Percentiles rank a stretch among this genome's conserved stretches.
Conservation (phyloP, 2,113 vertebrate genomes). For the Choloepus hoffmanni region DNA sequence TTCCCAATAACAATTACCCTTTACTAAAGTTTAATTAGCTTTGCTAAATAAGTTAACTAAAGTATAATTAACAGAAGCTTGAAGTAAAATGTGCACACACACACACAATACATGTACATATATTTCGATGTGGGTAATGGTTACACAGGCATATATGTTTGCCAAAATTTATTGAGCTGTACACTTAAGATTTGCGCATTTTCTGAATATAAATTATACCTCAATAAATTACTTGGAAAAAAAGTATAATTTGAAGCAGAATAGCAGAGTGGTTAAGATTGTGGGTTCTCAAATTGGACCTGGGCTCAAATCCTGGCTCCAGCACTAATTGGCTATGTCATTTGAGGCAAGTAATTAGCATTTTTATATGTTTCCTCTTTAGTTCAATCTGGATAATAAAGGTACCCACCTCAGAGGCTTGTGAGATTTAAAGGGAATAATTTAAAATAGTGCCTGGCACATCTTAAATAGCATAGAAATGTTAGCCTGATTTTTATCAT, state of each 20-base stretch:
- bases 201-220: conserved; percentile 12
- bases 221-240: conserved; percentile 34
- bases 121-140: neutral
- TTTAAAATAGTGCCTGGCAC: neutral
- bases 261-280: conserved; percentile 10
- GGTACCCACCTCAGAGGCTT: neutral
- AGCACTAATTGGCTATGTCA: neutral
- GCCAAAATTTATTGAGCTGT: neutral
- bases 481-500: neutral
- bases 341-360: conserved; percentile 4
- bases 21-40: neutral
- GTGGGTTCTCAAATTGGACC: conserved; percentile 20
- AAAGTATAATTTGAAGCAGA: neutral
- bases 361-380: neutral
- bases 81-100: neutral
- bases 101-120: neutral
- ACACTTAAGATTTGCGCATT: neutral
- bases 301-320: neutral
- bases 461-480: neutral
- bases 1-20: neutral
- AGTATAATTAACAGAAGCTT: neutral
- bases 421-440: neutral
- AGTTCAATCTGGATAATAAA: neutral
- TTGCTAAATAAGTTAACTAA: neutral
- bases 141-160: neutral